Evolutionary conservation across 2,797 vertebrate genomes (phyloP), one percentile per base, ranked within the genome.

Genomic region (Bradypus variegatus): DNA sequence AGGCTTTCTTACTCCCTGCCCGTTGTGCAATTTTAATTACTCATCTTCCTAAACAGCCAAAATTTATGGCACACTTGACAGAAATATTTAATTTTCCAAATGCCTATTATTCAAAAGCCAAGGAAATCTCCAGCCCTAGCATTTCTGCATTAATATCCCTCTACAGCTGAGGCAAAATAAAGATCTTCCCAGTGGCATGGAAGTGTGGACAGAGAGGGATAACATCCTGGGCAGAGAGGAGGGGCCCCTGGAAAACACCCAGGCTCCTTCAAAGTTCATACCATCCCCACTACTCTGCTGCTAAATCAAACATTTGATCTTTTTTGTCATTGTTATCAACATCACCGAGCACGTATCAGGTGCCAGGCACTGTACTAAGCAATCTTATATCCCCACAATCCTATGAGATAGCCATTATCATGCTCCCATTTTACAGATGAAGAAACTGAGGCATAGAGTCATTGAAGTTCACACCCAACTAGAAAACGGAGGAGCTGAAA

Each of bases 11-110:
- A 93, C 94, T 95, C 8, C 4, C 92, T 41, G 67, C 45, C 95
- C 95, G 81, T 65, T 97, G 95, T 96, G 96, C 95, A 95, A 96
- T 97, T 97, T 97, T 97, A 96, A 97, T 97, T 96, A 95, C 96
- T 96, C 96, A 96, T 95, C 94, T 97, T 96, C 95, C 96, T 94
- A 96, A 97, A 96, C 91, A 95, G 96, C 81, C 55, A 94, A 96
- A 95, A 96, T 96, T 97, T 94, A 96, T 94, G 94, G 83, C 55
- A 81, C 72, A 95, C 91, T 93, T 82, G 93, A 96, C 96, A 96
- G 95, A 97, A 97, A 96, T 94, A 96, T 95, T 97, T 97, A 93
- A 96, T 97, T 97, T 97, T 95, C 96, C 86, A 94, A 95, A 96
- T 38, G 38, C 60, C 31, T 95, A 86, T 92, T 90, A 95, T 94